Evolutionary conservation across 2,113 vertebrate genomes (phyloP).

Genomic region (Loxodonta africana): DNA sequence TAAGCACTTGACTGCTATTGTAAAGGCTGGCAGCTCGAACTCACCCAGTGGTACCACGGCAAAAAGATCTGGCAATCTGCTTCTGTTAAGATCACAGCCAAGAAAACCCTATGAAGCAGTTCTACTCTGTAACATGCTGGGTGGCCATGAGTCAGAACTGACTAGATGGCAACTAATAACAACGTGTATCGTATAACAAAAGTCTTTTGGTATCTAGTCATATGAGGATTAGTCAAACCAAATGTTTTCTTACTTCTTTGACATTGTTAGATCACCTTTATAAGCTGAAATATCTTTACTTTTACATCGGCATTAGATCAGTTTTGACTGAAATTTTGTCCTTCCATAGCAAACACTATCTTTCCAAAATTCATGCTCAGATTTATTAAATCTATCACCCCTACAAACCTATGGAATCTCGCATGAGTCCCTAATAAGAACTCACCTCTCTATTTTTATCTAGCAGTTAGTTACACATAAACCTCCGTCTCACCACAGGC

Average conservation of each 20-base stretch:
- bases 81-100: too few species aligned
- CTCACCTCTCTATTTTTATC: not conserved
- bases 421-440: not conserved
- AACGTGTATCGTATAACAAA: too few species aligned
- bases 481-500: not conserved
- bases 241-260: not conserved
- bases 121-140: too few species aligned
- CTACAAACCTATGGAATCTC: not conserved
- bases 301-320: not conserved
- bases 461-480: not conserved
- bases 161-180: too few species aligned
- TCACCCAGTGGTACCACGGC: too few species aligned
- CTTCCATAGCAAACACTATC: not conserved
- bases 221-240: not conserved
- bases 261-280: not conserved
- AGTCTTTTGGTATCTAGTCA: not conserved
- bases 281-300: not conserved
- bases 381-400: not conserved
- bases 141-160: too few species aligned
- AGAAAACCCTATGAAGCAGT: too few species aligned
- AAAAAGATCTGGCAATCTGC: too few species aligned
- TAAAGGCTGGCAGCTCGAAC: too few species aligned
- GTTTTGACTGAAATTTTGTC: not conserved
- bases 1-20: too few species aligned
- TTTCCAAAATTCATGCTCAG: not conserved